These are phyloP conservation scores for Branchinecta lynchi DNA, from an alignment of 1,140 invertebrate genomes.

Conservation along the genomic window DNA sequence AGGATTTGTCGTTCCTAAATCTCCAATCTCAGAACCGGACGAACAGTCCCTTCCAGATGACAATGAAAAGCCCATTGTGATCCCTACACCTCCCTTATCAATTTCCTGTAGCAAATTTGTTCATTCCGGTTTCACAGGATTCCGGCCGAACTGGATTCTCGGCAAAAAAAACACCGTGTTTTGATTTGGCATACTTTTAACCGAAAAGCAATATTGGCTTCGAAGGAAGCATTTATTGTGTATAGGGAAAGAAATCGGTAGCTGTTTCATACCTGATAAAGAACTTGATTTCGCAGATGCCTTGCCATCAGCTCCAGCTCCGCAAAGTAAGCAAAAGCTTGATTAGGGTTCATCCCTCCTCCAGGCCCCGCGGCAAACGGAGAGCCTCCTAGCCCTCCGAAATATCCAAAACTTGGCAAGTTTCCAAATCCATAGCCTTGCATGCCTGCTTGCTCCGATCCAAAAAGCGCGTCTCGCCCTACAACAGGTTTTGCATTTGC, in stretches of 20 bases:
- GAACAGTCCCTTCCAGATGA: too few relatives aligned
- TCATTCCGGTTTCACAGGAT: too few relatives aligned
- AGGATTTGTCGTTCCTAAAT: too few relatives aligned
- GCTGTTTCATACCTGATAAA: constrained; percentile 19
- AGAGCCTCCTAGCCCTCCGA: neutral
- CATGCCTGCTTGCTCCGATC: neutral
- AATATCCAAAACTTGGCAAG: neutral
- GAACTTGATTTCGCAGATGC: constrained; percentile 20
- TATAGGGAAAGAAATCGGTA: neutral
- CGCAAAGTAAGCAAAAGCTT: constrained; percentile 21
- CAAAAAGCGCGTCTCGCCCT: neutral
- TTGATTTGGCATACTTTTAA: too few relatives aligned
- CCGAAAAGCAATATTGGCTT: neutral
- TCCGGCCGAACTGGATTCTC: too few relatives aligned
- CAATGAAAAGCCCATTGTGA: too few relatives aligned
- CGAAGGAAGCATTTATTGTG: neutral
- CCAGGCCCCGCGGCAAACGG: neutral
- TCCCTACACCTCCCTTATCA: too few relatives aligned
- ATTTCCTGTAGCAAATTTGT: too few relatives aligned
- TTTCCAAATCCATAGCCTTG: neutral
- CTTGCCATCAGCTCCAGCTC: constrained; percentile 22
- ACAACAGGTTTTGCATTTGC: neutral
- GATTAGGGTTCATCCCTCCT: constrained; percentile 17
- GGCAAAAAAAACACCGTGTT: too few relatives aligned
- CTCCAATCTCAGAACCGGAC: too few relatives aligned